Percentiles rank a stretch among this genome's conserved stretches.
Evolutionary conservation across 2,113 vertebrate species (phyloP).

Genomic region (Scomber colias): DNA sequence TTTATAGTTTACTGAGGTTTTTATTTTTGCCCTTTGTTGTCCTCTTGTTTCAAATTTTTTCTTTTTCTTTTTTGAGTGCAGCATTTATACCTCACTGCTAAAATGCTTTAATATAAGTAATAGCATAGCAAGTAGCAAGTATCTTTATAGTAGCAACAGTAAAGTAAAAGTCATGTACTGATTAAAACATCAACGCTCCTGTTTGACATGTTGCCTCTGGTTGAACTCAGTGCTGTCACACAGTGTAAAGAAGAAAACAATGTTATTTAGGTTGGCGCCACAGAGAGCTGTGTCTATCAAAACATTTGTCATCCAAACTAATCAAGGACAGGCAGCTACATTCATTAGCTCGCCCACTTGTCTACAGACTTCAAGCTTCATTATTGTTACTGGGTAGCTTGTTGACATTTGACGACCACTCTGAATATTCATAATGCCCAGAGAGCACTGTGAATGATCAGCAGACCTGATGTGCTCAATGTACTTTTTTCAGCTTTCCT

Average conservation of each 20-base stretch:
- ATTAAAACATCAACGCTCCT: background rate
- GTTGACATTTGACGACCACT: slow-evolving; percentile 59
- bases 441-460: slow-evolving; percentile 44
- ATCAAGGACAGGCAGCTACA: slow-evolving; percentile 50
- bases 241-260: slow-evolving; percentile 13
- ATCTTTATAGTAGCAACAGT: too few species aligned
- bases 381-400: slow-evolving; percentile 59
- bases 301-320: slow-evolving; percentile 59
- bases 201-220: slow-evolving; percentile 16
- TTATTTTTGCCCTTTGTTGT: background rate
- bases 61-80: background rate
- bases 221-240: slow-evolving; percentile 5
- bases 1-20: background rate
- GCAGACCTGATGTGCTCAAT: slow-evolving; percentile 17
- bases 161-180: too few species aligned
- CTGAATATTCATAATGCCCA: slow-evolving; percentile 58
- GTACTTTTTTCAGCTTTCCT: background rate
- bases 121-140: too few species aligned
- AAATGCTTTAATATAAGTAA: background rate
- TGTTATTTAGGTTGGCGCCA: slow-evolving; percentile 36
- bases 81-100: background rate
- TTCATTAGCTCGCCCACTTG: slow-evolving; percentile 61
- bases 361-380: slow-evolving; percentile 60
- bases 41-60: background rate
- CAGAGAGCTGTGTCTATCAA: slow-evolving; percentile 37